A percentile compares a stretch with the other conserved stretches of the same genome.
Evolutionary conservation across 2,888 invertebrate species (phyloP).

Genomic region (Coenonympha arcania): DNA sequence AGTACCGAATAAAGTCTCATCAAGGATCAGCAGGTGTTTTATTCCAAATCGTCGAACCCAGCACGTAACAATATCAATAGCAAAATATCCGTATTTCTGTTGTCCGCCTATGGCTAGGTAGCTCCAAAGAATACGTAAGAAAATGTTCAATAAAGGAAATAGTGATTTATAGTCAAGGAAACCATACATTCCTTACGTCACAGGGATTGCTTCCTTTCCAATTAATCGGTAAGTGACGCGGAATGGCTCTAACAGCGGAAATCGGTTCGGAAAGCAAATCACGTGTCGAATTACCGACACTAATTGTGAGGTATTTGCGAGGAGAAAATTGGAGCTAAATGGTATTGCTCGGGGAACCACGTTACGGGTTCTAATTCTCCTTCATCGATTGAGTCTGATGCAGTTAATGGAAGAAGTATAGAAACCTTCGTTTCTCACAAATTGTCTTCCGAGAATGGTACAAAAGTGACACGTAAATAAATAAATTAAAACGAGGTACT

Average conservation of each 20-base stretch:
- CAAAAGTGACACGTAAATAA: no score
- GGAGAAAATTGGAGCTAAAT: constrained; percentile 26
- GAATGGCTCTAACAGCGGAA: constrained; percentile 38
- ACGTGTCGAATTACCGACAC: constrained; percentile 36
- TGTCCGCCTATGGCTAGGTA: no score
- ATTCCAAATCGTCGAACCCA: no score
- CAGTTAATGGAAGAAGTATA: no score
- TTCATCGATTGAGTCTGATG: not conserved
- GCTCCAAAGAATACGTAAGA: no score
- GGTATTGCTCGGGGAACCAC: not conserved
- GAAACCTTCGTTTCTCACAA: no score
- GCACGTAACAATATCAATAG: no score
- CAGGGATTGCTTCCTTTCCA: constrained; percentile 34
- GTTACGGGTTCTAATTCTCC: not conserved
- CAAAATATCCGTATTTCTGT: no score
- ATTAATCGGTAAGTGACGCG: constrained; percentile 46
- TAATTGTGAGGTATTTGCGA: constrained; percentile 35
- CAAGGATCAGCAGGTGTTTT: no score
- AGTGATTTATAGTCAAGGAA: not conserved
- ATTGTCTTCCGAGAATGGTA: no score
- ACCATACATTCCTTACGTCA: not conserved
- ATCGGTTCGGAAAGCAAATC: constrained; percentile 44
- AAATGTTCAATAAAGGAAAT: not conserved
- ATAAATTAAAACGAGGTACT: no score
- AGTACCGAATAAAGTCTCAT: no score